phyloP scores from a whole-genome alignment of 2,888 invertebrate species.

The Acleris sparsana region DNA sequence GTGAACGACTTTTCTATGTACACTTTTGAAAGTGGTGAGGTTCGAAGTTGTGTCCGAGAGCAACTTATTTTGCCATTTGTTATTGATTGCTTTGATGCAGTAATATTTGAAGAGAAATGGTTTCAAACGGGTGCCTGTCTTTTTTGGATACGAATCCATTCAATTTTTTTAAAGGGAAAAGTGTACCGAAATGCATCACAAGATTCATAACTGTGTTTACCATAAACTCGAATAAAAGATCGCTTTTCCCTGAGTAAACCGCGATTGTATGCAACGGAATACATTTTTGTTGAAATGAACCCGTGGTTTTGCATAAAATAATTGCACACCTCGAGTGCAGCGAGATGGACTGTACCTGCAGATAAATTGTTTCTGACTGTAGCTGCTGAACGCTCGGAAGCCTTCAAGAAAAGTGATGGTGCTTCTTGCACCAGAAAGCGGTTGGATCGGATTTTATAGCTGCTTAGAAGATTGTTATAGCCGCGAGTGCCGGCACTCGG shows the following conservation, averaged over 20 bases:
- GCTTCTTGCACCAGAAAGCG: slow-evolving; percentile 5
- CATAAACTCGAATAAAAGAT: slow-evolving; percentile 43
- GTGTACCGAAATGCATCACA: neutral
- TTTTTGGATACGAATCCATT: too few species aligned
- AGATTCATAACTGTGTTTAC: slow-evolving; percentile 12
- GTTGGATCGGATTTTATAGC: slow-evolving; percentile 21
- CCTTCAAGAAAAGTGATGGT: slow-evolving; percentile 6
- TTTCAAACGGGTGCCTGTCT: too few species aligned
- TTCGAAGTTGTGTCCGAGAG: too few species aligned
- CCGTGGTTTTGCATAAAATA: slow-evolving; percentile 46
- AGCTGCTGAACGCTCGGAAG: neutral
- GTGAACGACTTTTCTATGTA: too few species aligned
- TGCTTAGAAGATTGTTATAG: slow-evolving; percentile 28
- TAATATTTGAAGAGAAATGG: too few species aligned
- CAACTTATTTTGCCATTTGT: too few species aligned
- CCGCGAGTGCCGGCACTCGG: slow-evolving; percentile 24
- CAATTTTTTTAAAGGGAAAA: too few species aligned
- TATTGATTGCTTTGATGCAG: too few species aligned
- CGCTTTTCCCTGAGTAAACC: slow-evolving; percentile 27
- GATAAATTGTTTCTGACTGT: slow-evolving; percentile 20
- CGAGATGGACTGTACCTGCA: slow-evolving; percentile 19
- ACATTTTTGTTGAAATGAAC: slow-evolving; percentile 42
- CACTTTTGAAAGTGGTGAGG: too few species aligned
- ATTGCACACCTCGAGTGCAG: slow-evolving; percentile 40
- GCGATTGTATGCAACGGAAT: slow-evolving; percentile 38